Evolutionary conservation across 2,797 vertebrate species (phyloP).

Genomic region (Syncerus caffer): DNA sequence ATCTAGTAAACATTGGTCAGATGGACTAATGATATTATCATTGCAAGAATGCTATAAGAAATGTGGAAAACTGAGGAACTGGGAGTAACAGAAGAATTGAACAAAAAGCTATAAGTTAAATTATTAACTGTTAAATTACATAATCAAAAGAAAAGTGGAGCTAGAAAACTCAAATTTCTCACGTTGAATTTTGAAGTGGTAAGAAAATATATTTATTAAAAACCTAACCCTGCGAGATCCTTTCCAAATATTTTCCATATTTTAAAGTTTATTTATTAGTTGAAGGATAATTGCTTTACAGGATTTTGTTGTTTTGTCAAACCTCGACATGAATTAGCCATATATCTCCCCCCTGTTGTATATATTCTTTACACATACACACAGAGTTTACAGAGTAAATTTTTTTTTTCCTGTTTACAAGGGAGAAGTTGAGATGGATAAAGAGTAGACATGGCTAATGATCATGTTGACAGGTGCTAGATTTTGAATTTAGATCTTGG

Average conservation of each 20-base stretch:
- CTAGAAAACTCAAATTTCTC: neutral
- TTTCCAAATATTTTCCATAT: neutral
- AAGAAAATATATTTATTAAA: neutral
- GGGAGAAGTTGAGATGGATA: neutral
- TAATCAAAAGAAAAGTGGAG: neutral
- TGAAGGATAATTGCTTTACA: neutral
- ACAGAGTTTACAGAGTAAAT: neutral
- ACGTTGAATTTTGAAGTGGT: neutral
- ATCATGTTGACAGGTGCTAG: neutral
- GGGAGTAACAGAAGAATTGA: neutral
- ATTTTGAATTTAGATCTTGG: neutral
- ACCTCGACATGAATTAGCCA: neutral
- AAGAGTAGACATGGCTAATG: neutral
- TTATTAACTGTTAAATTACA: neutral
- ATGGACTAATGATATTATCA: neutral
- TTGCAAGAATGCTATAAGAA: neutral
- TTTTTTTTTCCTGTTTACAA: neutral
- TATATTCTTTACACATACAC: neutral
- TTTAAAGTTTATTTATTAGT: neutral
- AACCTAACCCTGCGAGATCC: neutral
- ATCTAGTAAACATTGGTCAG: neutral
- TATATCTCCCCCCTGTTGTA: neutral
- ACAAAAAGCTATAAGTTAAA: neutral
- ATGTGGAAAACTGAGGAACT: neutral
- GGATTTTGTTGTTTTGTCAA: neutral